Base-by-base conservation (phyloP, 2,888 invertebrate species). In the Empis stercorea region DNA sequence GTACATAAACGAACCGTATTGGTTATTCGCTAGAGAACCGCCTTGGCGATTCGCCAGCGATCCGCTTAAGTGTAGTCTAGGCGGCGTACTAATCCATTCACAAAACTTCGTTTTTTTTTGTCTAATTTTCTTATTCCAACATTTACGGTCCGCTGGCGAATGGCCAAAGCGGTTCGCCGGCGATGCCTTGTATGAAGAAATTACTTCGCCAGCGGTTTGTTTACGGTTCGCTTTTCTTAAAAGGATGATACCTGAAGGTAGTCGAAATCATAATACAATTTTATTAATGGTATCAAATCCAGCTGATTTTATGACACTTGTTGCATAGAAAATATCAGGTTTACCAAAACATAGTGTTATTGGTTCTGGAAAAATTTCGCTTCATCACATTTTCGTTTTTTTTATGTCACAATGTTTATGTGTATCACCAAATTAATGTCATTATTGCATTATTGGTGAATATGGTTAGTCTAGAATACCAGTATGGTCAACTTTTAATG, bases 291-390 rank as follows among this genome's bases (percentile, higher is more conserved):
- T 89, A 1, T 83, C 86, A 52, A 92, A 91, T 67, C 92, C 93
- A 1, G 87, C 87, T 14, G 93, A 93, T 63, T 79, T 91, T 45
- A 70, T 93, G 56, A 86, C 91, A 0, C 88, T 86, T 64, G 84
- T 89, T 3, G 81, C 91, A 0, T 93, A 91, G 87, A 87, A 87
- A 66, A 62, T 92, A 32, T 85, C 87, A 51, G 87, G 88, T 1
- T 71, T 93, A 45, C 91, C 92, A 0, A 78, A 79, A 60, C 76
- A 87, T 61, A 76, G 82, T 14, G 85, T 92, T 38, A 79, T 94
- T 58, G 91, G 92, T 3, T 84, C 87, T 17, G 93, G 93, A 92
- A 91, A 10, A 89, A 88, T 67, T 72, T 94, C 54, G 93, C 94
- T 66, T 85, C 92, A 0, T 83, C 88, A 0, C 71, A 93, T 42